phyloP scores from a whole-genome alignment of 2,888 invertebrate genomes.

The Chorisops tibialis region DNA sequence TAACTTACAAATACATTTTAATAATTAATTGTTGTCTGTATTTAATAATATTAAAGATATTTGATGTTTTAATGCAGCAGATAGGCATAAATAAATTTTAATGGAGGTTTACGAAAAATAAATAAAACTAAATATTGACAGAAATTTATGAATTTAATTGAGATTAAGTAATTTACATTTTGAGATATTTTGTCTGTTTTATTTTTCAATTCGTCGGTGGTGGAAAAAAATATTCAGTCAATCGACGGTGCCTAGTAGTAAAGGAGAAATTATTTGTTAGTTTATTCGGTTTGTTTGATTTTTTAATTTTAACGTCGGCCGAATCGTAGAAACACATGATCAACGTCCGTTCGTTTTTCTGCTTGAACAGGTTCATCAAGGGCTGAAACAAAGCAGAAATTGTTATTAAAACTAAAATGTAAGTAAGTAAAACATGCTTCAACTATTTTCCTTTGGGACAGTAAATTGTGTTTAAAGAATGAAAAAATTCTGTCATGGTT shows the following conservation, averaged over 20 bases:
- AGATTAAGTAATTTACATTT: too few relatives aligned
- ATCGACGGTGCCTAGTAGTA: background rate
- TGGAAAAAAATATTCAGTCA: too few relatives aligned
- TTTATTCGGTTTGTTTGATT: background rate
- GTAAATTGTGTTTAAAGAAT: background rate
- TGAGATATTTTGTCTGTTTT: too few relatives aligned
- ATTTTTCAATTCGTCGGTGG: background rate
- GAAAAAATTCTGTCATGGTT: too few relatives aligned
- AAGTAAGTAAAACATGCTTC: background rate
- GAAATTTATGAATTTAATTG: too few relatives aligned
- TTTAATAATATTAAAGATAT: too few relatives aligned
- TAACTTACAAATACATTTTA: too few relatives aligned
- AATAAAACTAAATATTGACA: too few relatives aligned
- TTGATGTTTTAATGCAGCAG: too few relatives aligned
- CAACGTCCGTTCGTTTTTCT: slow-evolving; percentile 82
- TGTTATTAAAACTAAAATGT: background rate
- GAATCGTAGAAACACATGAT: slow-evolving; percentile 86
- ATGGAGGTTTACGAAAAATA: too few relatives aligned
- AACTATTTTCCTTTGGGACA: background rate
- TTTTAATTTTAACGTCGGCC: slow-evolving; percentile 64
- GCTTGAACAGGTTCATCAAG: slow-evolving; percentile 53
- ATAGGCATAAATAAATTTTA: too few relatives aligned
- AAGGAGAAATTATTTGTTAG: background rate
- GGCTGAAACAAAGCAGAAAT: slow-evolving; percentile 38
- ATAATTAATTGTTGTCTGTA: too few relatives aligned